phyloP scores from a whole-genome alignment of 2,888 invertebrate species.

The Augochlorella aurata region DNA sequence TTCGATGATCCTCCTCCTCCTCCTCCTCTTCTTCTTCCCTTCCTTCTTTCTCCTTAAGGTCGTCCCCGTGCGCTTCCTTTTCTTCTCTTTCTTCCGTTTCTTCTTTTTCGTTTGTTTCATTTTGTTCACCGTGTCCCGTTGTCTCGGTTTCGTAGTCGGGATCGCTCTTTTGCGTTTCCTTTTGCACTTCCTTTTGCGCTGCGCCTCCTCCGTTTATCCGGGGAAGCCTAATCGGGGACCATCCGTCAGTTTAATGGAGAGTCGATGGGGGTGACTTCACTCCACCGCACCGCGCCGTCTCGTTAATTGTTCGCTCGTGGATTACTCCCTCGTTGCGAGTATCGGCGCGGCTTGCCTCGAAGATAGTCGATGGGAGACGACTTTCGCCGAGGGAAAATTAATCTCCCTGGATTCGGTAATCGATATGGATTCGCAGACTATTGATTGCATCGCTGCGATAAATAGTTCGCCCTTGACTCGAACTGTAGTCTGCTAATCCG shows the following conservation, averaged over 20 bases:
- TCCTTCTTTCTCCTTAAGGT: not conserved
- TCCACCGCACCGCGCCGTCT: conserved; percentile 35
- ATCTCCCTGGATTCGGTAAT: not conserved
- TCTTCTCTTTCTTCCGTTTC: not conserved
- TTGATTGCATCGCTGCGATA: not conserved
- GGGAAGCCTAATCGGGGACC: conserved; percentile 73
- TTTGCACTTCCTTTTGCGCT: conserved; percentile 37
- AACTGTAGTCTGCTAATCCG: not conserved
- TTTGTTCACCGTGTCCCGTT: conserved; percentile 19
- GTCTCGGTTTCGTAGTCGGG: conserved; percentile 26
- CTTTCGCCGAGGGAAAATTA: not conserved
- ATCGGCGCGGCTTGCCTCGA: not conserved
- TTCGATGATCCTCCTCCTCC: not conserved
- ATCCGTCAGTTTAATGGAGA: conserved; percentile 75
- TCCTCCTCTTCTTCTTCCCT: not conserved
- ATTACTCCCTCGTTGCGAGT: conserved; percentile 4
- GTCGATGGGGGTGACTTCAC: conserved; percentile 55
- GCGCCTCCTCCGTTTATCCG: conserved; percentile 65
- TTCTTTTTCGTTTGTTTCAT: not conserved
- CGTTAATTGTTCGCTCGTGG: conserved; percentile 40
- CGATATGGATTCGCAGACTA: not conserved
- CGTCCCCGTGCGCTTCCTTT: too few species aligned
- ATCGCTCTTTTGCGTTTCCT: conserved; percentile 39
- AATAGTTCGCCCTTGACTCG: not conserved
- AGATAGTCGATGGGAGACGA: not conserved